phyloP scores from a whole-genome alignment of 2,888 invertebrate species.

The Dicranocentrus wangi region DNA sequence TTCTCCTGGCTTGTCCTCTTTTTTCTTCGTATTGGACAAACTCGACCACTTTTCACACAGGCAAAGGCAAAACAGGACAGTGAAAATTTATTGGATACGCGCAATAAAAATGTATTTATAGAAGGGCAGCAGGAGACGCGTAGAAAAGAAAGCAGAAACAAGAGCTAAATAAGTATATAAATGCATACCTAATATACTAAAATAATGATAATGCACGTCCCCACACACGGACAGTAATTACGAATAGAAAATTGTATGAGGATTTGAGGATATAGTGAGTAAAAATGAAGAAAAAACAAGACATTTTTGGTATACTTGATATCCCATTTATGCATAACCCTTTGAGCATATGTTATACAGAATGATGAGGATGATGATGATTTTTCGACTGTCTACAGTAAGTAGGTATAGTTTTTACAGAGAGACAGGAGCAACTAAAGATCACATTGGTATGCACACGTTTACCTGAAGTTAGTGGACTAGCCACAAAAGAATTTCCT shows the following conservation, averaged over 20 bases:
- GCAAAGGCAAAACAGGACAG: too few species aligned
- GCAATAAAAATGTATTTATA: background rate
- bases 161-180: background rate
- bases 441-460: conserved; percentile 25
- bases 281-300: too few species aligned
- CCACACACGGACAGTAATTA: background rate
- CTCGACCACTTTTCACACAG: too few species aligned
- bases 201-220: too few species aligned
- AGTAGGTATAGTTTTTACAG: background rate
- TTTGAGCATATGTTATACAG: too few species aligned
- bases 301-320: background rate
- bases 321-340: conserved; percentile 2
- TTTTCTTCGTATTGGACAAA: too few species aligned
- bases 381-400: background rate
- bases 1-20: too few species aligned
- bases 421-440: conserved; percentile 1
- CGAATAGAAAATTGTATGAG: background rate
- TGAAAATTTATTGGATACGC: too few species aligned
- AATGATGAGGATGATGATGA: too few species aligned
- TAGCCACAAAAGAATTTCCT: conserved; percentile 51
- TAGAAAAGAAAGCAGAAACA: conserved; percentile 1
- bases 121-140: too few species aligned
- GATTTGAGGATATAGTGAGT: too few species aligned
- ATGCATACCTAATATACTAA: background rate
- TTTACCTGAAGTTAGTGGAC: conserved; percentile 9